phyloP scores from a whole-genome alignment of 2,113 vertebrate species.

The Clinocottus analis region DNA sequence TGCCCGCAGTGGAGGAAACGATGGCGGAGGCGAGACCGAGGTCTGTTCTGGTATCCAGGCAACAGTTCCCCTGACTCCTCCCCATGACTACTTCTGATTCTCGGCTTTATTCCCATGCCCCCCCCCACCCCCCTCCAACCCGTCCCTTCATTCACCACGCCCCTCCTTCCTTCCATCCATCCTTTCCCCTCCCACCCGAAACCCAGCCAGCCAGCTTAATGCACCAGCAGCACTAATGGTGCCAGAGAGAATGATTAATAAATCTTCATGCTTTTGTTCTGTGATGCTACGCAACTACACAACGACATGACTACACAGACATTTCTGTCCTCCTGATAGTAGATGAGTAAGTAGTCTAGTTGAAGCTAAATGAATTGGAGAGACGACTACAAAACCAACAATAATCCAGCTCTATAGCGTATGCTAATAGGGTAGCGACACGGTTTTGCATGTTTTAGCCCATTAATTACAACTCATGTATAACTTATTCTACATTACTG shows the following conservation, averaged over 20 bases:
- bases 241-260: conserved; percentile 1
- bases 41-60: conserved; percentile 74
- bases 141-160: conserved; percentile 52
- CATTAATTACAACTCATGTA: conserved; percentile 1
- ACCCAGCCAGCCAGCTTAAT: conserved; percentile 62
- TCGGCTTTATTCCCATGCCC: conserved; percentile 58
- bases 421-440: neutral
- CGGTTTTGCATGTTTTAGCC: conserved; percentile 61
- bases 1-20: conserved; percentile 46
- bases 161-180: conserved; percentile 57
- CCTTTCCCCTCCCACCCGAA: conserved; percentile 39
- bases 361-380: no score
- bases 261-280: conserved; percentile 14
- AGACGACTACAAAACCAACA: neutral
- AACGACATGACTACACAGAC: no score
- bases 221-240: conserved; percentile 58
- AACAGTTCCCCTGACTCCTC: conserved; percentile 43
- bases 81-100: conserved; percentile 42
- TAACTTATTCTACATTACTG: neutral
- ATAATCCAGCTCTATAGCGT: neutral
- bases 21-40: conserved; percentile 56
- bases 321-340: neutral
- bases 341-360: neutral
- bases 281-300: conserved; percentile 5
- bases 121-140: conserved; percentile 37